Evolutionary conservation across 2,113 vertebrate genomes (phyloP), one percentile per base, ranked within the genome.

Genomic region (Neoarius graeffei): DNA sequence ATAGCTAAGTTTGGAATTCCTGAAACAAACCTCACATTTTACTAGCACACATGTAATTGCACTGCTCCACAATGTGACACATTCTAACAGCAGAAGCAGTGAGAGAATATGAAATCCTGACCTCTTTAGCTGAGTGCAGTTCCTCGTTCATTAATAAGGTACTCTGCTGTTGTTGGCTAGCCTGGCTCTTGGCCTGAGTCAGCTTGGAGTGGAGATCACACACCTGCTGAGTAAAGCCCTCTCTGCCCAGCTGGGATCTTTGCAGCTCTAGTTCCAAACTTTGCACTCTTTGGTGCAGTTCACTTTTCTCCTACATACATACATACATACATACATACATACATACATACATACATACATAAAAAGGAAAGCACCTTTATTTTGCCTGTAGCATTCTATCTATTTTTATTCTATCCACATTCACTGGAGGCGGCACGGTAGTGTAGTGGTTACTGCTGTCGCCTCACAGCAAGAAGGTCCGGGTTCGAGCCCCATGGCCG

Each of bases 261-360:
- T 93, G 89, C 73, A 93, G 84, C 86, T 93, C 92, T 84, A 92
- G 67, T 25, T 89, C 89, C 71, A 93, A 88, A 17, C 86, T 81
- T 87, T 93, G 89, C 11, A 87, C 87, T 64, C 76, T 90, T 85
- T 92, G 91, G 50, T 93, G 90, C 52, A 95, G 90, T 14, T 91
- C 91, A 76, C 91, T 88, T 57, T 93, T 95, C 76, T 95, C 95
- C 95, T 96, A 66, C 13, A 92, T 4, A 62, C 7, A n/a, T 66
- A 42, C 35, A 42, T 42, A 42, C 3, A 35, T 35, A 35, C 30
- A 35, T 1, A 35, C 30, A 35, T 35, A 35, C 30, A 35, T 35
- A 35, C 30, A 35, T 35, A 35, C 30, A 35, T 35, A 35, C 35
- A 35, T 35, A 42, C 42, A 42, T 42, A 42, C 3, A 42, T 42